Percentiles rank a stretch among this genome's conserved stretches.
Evolutionary conservation across 2,113 vertebrate species (phyloP).

Genomic region (Marcusenius ussheri): DNA sequence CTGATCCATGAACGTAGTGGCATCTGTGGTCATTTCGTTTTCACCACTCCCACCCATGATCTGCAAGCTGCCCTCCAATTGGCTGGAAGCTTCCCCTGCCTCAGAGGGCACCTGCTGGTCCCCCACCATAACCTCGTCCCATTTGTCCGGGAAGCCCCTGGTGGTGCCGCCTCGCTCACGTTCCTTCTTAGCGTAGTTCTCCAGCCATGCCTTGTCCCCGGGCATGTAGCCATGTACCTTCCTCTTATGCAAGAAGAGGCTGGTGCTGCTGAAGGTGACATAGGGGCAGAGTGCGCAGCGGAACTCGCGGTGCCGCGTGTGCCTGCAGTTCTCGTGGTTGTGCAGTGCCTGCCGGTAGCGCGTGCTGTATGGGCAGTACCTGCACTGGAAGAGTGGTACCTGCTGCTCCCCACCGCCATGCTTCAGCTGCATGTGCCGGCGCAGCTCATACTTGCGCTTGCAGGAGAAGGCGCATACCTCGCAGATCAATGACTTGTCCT

Average conservation of each 20-base stretch:
- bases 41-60: background rate
- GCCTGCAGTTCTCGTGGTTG: conserved; percentile 94
- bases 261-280: conserved; percentile 83
- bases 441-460: conserved; percentile 89
- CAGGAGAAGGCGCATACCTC: conserved; percentile 90
- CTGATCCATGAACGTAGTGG: background rate
- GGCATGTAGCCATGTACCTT: conserved; percentile 86
- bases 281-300: conserved; percentile 81
- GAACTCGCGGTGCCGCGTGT: conserved; percentile 81
- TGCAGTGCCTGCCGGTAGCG: conserved; percentile 82
- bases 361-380: conserved; percentile 84
- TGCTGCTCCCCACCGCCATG: conserved; percentile 59
- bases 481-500: conserved; percentile 87
- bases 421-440: conserved; percentile 83
- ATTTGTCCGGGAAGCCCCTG: conserved; percentile 36
- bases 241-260: conserved; percentile 92
- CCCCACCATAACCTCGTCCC: background rate
- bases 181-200: conserved; percentile 72
- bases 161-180: conserved; percentile 52
- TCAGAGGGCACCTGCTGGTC: conserved; percentile 1
- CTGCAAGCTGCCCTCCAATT: background rate
- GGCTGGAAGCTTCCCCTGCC: background rate
- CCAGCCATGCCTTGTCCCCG: conserved; percentile 80
- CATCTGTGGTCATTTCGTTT: background rate
- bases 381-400: conserved; percentile 70